Percentiles rank a stretch among this genome's conserved stretches.
Evolutionary conservation across 2,888 invertebrate species (phyloP).

Genomic region (Megamerina dolium): DNA sequence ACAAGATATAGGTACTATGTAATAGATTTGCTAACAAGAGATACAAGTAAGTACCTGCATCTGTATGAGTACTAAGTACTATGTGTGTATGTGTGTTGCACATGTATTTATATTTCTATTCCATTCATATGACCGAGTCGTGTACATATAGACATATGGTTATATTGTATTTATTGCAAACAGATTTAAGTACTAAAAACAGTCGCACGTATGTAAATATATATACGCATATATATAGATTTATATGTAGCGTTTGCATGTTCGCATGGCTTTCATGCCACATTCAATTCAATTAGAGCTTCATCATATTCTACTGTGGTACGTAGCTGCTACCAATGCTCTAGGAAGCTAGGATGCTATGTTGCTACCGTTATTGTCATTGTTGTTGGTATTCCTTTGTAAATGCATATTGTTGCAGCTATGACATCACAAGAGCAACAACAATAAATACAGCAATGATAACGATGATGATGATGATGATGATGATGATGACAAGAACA

Average conservation of each 20-base stretch:
- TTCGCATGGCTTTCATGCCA: conserved; percentile 24
- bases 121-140: no score
- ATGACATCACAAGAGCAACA: not conserved
- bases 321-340: conserved; percentile 15
- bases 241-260: conserved; percentile 7
- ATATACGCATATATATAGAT: not conserved
- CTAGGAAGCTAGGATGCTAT: no score
- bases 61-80: no score
- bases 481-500: conserved; percentile 19
- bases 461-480: no score
- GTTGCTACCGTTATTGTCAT: not conserved
- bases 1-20: no score
- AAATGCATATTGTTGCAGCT: not conserved
- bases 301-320: conserved; percentile 38
- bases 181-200: no score
- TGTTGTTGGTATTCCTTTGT: not conserved
- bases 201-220: conserved; percentile 1
- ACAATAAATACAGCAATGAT: conserved; percentile 19
- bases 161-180: no score
- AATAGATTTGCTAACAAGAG: no score
- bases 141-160: no score
- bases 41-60: no score
- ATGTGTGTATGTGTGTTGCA: conserved; percentile 22
- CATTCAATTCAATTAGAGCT: conserved; percentile 42
- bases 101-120: no score